Evolutionary conservation across 64 coral and sea anemone species (phyloP).

Genomic region (Trachythela sp.): DNA sequence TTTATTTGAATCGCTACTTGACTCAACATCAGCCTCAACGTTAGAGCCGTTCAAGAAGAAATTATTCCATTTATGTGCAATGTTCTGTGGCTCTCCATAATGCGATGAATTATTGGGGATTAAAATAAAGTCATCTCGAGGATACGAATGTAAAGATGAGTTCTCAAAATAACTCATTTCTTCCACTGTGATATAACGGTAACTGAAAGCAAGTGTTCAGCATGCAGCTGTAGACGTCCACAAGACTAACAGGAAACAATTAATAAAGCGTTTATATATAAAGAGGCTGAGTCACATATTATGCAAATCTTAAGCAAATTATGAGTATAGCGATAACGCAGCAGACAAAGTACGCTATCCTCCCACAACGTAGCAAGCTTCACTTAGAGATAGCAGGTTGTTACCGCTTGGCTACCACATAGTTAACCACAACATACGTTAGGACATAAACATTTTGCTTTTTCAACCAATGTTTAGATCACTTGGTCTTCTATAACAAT

Average conservation of each 20-base stretch:
- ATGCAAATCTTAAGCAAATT: neutral
- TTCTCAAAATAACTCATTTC: neutral
- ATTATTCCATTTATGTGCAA: neutral
- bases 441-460: neutral
- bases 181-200: neutral
- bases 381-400: neutral
- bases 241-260: neutral
- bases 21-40: neutral
- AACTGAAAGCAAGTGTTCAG: neutral
- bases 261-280: neutral
- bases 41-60: neutral
- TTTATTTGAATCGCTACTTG: neutral
- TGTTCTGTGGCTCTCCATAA: neutral
- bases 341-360: neutral
- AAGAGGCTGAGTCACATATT: neutral
- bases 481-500: neutral
- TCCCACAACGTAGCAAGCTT: neutral
- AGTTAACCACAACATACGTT: neutral
- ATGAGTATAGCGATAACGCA: neutral
- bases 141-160: neutral
- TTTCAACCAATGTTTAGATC: neutral
- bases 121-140: slow-evolving; percentile 1
- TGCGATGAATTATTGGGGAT: neutral
- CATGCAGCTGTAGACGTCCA: neutral
- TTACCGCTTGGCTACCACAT: neutral